A percentile compares a stretch with the other conserved stretches of the same genome.
Conservation (phyloP, 1,140 invertebrate genomes). For the Onthophagus taurus region DNA sequence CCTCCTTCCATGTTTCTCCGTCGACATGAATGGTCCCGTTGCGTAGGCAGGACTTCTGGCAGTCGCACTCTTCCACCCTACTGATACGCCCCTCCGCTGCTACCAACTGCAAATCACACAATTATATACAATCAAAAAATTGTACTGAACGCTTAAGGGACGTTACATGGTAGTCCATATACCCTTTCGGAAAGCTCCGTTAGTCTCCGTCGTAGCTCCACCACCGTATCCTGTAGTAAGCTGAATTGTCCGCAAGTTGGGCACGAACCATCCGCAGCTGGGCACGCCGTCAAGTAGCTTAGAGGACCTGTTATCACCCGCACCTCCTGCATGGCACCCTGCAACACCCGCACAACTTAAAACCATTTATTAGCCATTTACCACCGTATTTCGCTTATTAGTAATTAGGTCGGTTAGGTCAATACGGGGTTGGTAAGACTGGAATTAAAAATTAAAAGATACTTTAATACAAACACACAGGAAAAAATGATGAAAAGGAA, state of each 20-base stretch:
- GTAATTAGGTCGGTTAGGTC: too few species aligned
- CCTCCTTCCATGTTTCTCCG: constrained; percentile 70
- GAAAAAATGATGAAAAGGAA: too few species aligned
- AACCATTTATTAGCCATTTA: too few species aligned
- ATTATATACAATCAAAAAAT: constrained; percentile 36
- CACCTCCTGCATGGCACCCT: constrained; percentile 84
- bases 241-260: constrained; percentile 84
- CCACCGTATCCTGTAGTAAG: constrained; percentile 64
- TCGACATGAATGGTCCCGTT: constrained; percentile 72
- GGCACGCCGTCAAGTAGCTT: constrained; percentile 80
- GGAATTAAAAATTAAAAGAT: too few species aligned
- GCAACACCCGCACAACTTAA: too few species aligned
- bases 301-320: constrained; percentile 72
- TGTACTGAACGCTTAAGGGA: constrained; percentile 32
- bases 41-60: constrained; percentile 73
- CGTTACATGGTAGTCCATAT: constrained; percentile 39
- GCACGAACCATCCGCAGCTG: constrained; percentile 73
- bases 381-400: too few species aligned
- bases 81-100: constrained; percentile 64
- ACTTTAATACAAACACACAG: too few species aligned
- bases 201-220: constrained; percentile 53
- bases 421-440: too few species aligned
- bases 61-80: constrained; percentile 78
- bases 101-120: constrained; percentile 54
- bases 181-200: constrained; percentile 62